Evolutionary conservation across 2,888 invertebrate genomes (phyloP).

Genomic region (Thalpophila matura): DNA sequence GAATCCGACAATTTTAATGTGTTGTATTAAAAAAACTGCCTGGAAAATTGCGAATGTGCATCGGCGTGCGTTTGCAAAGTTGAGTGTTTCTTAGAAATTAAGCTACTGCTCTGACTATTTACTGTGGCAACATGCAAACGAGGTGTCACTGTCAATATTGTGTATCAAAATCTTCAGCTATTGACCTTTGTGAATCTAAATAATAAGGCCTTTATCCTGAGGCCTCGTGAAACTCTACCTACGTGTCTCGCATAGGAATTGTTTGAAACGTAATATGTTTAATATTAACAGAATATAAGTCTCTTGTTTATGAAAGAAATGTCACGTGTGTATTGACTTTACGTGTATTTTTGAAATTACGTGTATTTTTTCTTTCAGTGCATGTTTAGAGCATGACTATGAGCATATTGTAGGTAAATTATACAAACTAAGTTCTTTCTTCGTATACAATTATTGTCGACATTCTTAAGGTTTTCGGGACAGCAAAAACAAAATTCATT

Average conservation of each 20-base stretch:
- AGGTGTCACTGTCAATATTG: constrained; percentile 39
- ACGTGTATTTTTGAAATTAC: background rate
- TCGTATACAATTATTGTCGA: no score
- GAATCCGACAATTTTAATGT: background rate
- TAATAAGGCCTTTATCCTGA: constrained; percentile 32
- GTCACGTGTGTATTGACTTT: background rate
- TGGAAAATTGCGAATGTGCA: background rate
- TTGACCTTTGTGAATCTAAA: constrained; percentile 32
- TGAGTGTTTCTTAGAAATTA: background rate
- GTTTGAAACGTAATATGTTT: constrained; percentile 11
- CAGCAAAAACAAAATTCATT: no score
- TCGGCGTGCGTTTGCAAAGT: no score
- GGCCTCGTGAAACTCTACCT: constrained; percentile 17
- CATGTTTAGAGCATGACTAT: background rate
- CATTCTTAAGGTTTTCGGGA: no score
- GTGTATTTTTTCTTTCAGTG: background rate
- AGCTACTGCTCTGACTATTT: background rate
- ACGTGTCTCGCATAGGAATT: constrained; percentile 29
- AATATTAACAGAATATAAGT: constrained; percentile 17
- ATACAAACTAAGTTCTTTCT: no score
- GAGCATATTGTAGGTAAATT: no score
- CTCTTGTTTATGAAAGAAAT: constrained; percentile 9
- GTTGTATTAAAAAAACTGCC: background rate
- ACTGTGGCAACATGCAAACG: constrained; percentile 34
- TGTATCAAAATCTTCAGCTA: constrained; percentile 42